phyloP scores from a whole-genome alignment of 1,140 invertebrate genomes.

The Oscheius sp. region DNA sequence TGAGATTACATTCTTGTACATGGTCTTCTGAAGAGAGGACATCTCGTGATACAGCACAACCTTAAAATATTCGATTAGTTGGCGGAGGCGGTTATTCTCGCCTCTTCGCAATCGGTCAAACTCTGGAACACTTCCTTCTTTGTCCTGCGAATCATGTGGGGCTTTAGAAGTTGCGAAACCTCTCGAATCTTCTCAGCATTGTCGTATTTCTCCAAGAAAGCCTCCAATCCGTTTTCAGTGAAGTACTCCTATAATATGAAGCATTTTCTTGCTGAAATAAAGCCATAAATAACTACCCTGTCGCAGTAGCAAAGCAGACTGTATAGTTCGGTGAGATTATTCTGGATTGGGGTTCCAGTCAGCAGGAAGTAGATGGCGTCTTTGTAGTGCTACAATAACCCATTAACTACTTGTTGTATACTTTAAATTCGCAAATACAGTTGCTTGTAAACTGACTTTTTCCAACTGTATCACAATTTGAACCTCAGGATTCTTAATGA shows the following conservation, averaged over 20 bases:
- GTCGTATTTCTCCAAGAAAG: slow-evolving; percentile 3
- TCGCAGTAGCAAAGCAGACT: slow-evolving; percentile 6
- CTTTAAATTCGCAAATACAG: too few relatives aligned
- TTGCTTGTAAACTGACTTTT: too few relatives aligned
- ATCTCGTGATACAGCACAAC: slow-evolving; percentile 1
- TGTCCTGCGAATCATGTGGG: neutral
- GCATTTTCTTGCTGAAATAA: too few relatives aligned
- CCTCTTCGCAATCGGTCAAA: too few relatives aligned
- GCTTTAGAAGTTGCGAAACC: too few relatives aligned
- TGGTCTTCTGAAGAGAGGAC: neutral
- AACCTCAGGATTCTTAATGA: slow-evolving; percentile 12
- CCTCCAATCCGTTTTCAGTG: neutral
- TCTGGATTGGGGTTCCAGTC: slow-evolving; percentile 21
- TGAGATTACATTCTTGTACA: slow-evolving; percentile 7
- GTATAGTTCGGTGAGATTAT: slow-evolving; percentile 10
- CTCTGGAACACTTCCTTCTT: slow-evolving; percentile 17
- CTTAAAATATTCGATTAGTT: neutral
- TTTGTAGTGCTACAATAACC: too few relatives aligned
- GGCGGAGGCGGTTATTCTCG: too few relatives aligned
- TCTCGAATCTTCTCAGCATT: too few relatives aligned
- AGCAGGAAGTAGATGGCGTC: slow-evolving; percentile 14
- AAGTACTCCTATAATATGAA: neutral
- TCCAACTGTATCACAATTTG: neutral
- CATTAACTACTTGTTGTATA: too few relatives aligned
- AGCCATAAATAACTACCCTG: neutral